Evolutionary conservation across 1,140 invertebrate species (phyloP).

Genomic region (Trachymyrmex cornetzi): DNA sequence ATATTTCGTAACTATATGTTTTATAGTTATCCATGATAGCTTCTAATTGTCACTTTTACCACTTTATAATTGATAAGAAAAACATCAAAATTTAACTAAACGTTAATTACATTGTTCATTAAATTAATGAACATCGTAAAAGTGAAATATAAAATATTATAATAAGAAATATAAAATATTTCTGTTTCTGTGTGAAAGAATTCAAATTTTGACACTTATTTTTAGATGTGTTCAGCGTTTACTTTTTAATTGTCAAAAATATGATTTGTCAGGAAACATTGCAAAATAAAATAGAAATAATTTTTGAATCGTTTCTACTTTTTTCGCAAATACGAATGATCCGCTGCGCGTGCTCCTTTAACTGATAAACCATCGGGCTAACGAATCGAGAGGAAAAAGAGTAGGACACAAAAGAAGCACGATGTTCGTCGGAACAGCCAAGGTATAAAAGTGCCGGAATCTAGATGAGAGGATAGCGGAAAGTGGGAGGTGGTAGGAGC

Average conservation of each 20-base stretch:
- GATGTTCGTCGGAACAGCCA: conserved; percentile 25
- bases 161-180: conserved; percentile 4
- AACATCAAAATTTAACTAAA: background rate
- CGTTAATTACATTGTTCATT: background rate
- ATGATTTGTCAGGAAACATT: background rate
- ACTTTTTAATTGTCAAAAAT: conserved; percentile 13
- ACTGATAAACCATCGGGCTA: conserved; percentile 49
- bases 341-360: conserved; percentile 7
- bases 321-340: background rate
- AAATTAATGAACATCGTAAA: background rate
- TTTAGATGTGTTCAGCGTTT: background rate
- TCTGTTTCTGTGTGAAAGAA: background rate
- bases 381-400: conserved; percentile 57
- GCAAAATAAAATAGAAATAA: background rate
- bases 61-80: background rate
- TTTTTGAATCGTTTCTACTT: background rate
- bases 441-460: conserved; percentile 51
- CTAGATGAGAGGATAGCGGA: conserved; percentile 63
- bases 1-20: conserved; percentile 32
- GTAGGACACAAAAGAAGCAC: conserved; percentile 58
- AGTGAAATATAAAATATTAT: background rate
- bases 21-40: background rate
- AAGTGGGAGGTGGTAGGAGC: conserved; percentile 28
- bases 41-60: background rate
- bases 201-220: background rate